Evolutionary conservation across 1,140 invertebrate species (phyloP).

Genomic region (Cepaea nemoralis): DNA sequence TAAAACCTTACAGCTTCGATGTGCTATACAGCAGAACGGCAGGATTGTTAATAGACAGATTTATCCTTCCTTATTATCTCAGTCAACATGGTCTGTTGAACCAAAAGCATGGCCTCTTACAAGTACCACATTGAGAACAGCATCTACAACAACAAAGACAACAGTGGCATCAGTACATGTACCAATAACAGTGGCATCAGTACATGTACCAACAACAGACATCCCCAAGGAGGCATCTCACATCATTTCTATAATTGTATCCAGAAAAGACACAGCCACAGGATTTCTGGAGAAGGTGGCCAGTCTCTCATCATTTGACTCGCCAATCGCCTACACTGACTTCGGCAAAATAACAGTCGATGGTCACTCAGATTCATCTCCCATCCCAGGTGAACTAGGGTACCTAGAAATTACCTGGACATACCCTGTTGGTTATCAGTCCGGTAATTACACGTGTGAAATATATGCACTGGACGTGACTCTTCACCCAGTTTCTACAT

Average conservation of each 20-base stretch:
- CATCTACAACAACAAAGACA: neutral
- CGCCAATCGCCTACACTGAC: neutral
- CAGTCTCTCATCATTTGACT: neutral
- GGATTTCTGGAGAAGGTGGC: neutral
- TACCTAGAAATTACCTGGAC: neutral
- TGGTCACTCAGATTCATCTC: neutral
- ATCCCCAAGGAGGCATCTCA: neutral
- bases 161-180: neutral
- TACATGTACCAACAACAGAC: no score
- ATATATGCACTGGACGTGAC: neutral
- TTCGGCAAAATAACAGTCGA: neutral
- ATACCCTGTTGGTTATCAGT: neutral
- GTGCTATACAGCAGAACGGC: neutral
- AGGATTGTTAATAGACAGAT: neutral
- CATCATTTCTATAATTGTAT: constrained; percentile 14
- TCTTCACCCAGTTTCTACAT: neutral
- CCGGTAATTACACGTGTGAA: constrained; percentile 6
- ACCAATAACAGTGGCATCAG: no score
- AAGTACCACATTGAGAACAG: neutral
- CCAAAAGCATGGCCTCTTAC: no score
- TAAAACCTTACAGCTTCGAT: constrained; percentile 13
- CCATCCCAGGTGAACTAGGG: constrained; percentile 5
- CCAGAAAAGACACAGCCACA: neutral
- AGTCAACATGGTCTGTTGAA: neutral
- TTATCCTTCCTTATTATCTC: neutral